Evolutionary conservation across 2,113 vertebrate species (phyloP).

Genomic region (Amphilophus citrinellus): DNA sequence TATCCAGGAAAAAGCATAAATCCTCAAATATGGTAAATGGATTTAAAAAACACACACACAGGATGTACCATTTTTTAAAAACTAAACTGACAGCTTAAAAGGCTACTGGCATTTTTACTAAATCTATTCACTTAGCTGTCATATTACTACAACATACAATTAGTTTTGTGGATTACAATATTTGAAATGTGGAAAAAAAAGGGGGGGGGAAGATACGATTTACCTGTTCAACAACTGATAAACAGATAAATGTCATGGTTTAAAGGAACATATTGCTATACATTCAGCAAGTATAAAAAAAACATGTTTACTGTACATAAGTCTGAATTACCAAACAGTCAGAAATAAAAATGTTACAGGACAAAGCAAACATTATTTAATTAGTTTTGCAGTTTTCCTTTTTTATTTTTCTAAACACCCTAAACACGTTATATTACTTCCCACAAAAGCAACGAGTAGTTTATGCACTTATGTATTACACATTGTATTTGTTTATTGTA

Average conservation of each 20-base stretch:
- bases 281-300: neutral
- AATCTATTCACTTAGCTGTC: neutral
- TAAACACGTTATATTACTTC: neutral
- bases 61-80: neutral
- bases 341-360: neutral
- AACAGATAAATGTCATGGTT: neutral
- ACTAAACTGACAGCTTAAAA: neutral
- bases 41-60: neutral
- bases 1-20: neutral
- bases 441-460: neutral
- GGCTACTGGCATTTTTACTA: neutral
- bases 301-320: neutral
- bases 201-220: too few species aligned
- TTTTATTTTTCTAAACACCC: neutral
- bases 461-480: neutral
- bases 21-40: fast-evolving
- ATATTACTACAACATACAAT: neutral
- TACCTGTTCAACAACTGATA: neutral
- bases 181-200: neutral
- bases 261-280: neutral
- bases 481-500: neutral
- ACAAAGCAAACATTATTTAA: neutral
- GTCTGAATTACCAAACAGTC: neutral
- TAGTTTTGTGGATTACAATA: neutral
- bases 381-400: neutral